Evolutionary conservation across 2,797 vertebrate species (phyloP).

Genomic region (Chloroceryle inda): DNA sequence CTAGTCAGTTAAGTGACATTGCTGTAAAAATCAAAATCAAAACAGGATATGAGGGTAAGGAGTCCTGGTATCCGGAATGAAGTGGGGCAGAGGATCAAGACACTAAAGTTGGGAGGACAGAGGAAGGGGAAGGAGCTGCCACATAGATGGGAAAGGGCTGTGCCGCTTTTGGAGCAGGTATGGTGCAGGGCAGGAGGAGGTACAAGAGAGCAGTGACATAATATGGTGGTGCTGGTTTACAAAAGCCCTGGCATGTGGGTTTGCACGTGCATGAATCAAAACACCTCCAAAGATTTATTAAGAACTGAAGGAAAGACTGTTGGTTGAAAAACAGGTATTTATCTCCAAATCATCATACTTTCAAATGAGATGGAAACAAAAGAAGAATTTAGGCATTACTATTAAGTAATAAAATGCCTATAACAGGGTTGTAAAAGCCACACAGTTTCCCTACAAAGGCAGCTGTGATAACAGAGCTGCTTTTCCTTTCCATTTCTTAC

Average conservation of each 20-base stretch:
- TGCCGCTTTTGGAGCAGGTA: neutral
- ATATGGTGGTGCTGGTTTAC: neutral
- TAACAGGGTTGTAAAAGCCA: neutral
- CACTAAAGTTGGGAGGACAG: neutral
- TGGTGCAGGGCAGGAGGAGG: neutral
- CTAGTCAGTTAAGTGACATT: neutral
- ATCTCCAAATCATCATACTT: neutral
- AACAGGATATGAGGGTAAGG: neutral
- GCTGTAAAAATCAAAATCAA: neutral
- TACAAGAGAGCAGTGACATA: neutral
- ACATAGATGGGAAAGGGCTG: rapidly evolving
- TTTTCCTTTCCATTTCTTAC: neutral
- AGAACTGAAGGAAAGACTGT: neutral
- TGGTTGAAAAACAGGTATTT: neutral
- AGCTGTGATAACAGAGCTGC: neutral
- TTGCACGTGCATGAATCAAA: neutral
- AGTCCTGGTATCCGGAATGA: neutral
- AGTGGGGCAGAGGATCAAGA: neutral
- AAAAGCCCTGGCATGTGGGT: neutral
- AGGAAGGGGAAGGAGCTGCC: neutral
- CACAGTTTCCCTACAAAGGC: neutral
- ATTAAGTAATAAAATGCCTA: neutral
- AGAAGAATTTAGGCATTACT: neutral
- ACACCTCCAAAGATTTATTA: neutral
- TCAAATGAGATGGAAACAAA: neutral